Base-by-base conservation (phyloP, 2,888 invertebrate genomes). In the Nysson spinosus region DNA sequence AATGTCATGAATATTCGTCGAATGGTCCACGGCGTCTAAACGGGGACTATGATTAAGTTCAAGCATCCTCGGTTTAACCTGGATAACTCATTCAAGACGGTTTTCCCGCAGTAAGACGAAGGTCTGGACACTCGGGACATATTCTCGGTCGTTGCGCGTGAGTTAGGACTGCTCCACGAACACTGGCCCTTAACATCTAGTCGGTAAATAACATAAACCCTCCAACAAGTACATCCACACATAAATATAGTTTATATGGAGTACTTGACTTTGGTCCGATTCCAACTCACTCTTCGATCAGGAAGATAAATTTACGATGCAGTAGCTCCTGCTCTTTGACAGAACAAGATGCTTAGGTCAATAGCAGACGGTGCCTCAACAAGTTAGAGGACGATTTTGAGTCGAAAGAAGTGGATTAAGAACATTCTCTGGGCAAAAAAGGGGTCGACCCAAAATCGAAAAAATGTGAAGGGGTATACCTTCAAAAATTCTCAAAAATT, bases 41-140 rank as follows among this genome's bases (percentile, higher is more conserved):
- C 28, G 4, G 16, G 17, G 28, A 52, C 43, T 47, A 57, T 49
- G 66, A 66, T 65, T 49, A 65, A 66, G 47, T 39, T 20, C n/a
- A 9, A 14, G 24, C 37, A 16, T 32, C 17, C 30, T 40, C 4
- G 68, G 43, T 52, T 44, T 34, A n/a, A 49, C 12, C 43, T 47
- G 67, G 74, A 74, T 76, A 72, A 78, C 70, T 77, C 78, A 72
- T 77, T 69, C 80, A 76, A 78, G 76, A 70, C 72, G 67, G 69
- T 64, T 64, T 67, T 57, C 64, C 72, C 71, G 55, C 75, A 60
- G 44, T 64, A 77, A 81, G 83, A 84, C 82, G 85, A 83, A 84
- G 84, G 83, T 84, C 75, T 75, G 79, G 78, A 83, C 82, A 71
- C 79, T 72, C 75, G 78, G 81, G 82, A 82, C 83, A 73, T 80